Evolutionary conservation across 2,888 invertebrate species (phyloP).

Genomic region (Entomobrya proxima): DNA sequence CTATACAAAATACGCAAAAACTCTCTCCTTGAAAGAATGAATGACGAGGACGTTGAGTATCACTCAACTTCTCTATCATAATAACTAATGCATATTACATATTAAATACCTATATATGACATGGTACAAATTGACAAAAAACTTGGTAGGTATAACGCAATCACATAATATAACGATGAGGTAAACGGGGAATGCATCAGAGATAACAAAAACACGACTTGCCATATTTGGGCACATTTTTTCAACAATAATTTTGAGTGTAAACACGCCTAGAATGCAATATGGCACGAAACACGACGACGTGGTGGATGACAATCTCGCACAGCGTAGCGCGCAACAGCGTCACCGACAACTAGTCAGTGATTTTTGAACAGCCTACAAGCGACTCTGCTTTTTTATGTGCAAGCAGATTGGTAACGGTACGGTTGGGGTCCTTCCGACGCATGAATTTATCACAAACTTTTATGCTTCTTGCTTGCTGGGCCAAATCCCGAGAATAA

Average conservation of each 20-base stretch:
- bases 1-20: background rate
- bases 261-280: constrained; percentile 41
- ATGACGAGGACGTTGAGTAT: constrained; percentile 28
- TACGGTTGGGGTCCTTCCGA: constrained; percentile 21
- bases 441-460: background rate
- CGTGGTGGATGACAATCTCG: background rate
- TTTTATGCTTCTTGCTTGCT: background rate
- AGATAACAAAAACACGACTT: constrained; percentile 42
- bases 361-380: too few relatives aligned
- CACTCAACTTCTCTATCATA: constrained; percentile 1
- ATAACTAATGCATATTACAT: constrained; percentile 1
- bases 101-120: background rate
- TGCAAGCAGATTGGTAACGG: background rate
- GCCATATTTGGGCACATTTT: constrained; percentile 62
- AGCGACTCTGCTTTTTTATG: background rate
- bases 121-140: constrained; percentile 48
- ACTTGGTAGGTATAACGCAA: background rate
- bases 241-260: constrained; percentile 33
- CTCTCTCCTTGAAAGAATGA: constrained; percentile 55
- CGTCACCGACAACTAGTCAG: background rate
- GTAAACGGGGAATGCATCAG: constrained; percentile 19
- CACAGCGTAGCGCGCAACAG: background rate
- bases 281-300: constrained; percentile 12
- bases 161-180: background rate
- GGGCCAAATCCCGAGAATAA: background rate